Conservation (phyloP, 2,888 invertebrate species). For the Campoplex nolae region DNA sequence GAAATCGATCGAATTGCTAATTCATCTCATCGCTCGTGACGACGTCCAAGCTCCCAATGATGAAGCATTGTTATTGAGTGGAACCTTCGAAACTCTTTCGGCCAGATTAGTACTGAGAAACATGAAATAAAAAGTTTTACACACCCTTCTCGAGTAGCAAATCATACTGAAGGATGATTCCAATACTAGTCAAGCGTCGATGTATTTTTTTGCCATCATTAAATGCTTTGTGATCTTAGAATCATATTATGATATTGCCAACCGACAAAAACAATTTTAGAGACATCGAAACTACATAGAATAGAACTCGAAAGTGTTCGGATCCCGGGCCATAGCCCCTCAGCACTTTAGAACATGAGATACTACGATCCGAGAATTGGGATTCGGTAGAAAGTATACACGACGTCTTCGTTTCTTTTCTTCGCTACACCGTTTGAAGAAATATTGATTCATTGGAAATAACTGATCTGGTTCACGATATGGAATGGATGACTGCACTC, state of each 20-base stretch:
- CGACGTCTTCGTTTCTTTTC: no score
- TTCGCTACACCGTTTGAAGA: no score
- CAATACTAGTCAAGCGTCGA: not conserved
- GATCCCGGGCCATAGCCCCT: no score
- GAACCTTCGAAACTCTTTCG: constrained; percentile 25
- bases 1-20: constrained; percentile 63
- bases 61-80: constrained; percentile 57
- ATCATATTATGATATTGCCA: not conserved
- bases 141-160: not conserved
- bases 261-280: not conserved
- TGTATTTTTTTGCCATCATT: not conserved
- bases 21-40: constrained; percentile 60
- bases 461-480: no score
- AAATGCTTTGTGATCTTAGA: not conserved
- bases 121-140: constrained; percentile 7
- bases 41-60: constrained; percentile 36
- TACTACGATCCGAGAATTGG: no score
- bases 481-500: no score
- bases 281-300: no score
- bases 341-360: no score
- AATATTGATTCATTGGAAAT: no score
- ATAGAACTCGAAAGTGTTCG: no score
- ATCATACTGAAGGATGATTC: not conserved
- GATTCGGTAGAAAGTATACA: no score
- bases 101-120: constrained; percentile 11